Evolutionary conservation across 1,140 invertebrate genomes (phyloP).

Genomic region (Brachionus asplanchnoidis): DNA sequence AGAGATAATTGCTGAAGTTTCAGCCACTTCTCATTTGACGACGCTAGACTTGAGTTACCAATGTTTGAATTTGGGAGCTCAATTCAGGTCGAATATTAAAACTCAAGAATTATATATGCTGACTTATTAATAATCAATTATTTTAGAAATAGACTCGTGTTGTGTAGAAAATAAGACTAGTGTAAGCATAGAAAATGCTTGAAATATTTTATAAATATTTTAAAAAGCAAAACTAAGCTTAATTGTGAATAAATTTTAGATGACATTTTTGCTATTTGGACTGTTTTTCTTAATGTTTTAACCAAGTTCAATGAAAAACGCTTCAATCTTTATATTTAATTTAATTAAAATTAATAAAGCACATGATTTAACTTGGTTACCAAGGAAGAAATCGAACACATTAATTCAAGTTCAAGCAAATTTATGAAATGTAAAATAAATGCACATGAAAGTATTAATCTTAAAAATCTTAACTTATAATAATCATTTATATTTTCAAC

Average conservation of each 20-base stretch:
- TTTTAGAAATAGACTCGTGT: neutral
- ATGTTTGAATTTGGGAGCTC: neutral
- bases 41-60: neutral
- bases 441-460: too few species aligned
- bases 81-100: neutral
- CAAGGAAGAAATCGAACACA: too few species aligned
- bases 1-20: neutral
- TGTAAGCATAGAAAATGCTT: neutral
- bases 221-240: neutral
- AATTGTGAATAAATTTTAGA: neutral
- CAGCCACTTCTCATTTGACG: neutral
- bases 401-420: too few species aligned
- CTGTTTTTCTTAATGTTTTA: too few species aligned
- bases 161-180: neutral
- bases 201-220: neutral
- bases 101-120: neutral
- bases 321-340: too few species aligned
- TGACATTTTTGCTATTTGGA: neutral
- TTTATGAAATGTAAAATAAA: too few species aligned
- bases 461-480: too few species aligned
- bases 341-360: too few species aligned
- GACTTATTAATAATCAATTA: neutral
- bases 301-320: too few species aligned
- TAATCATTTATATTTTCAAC: too few species aligned
- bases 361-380: too few species aligned